These are phyloP conservation scores for Strigops habroptila DNA, from an alignment of 2,113 vertebrate genomes.

Conservation along the genomic window DNA sequence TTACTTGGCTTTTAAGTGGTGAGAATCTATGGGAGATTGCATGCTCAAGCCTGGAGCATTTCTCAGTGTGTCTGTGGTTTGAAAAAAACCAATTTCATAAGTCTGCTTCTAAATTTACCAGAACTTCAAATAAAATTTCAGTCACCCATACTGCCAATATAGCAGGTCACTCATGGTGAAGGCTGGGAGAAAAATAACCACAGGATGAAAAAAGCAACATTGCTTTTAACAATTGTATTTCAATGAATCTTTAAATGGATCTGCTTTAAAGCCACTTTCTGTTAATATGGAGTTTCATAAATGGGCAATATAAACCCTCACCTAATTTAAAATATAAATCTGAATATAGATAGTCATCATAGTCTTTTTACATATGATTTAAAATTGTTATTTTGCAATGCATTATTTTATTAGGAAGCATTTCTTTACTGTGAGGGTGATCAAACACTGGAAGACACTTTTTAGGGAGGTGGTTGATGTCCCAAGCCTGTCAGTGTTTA, in stretches of 20 bases:
- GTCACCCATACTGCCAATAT: not conserved
- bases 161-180: not conserved
- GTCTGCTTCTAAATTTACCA: not conserved
- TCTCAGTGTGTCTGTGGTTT: not conserved
- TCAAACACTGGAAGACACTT: not conserved
- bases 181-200: not conserved
- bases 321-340: not conserved
- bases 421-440: not conserved
- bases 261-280: not conserved
- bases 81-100: not conserved
- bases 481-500: not conserved
- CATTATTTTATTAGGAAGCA: not conserved
- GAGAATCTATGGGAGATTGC: not conserved
- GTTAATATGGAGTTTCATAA: not conserved
- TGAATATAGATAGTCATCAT: not conserved
- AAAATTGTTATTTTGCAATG: not conserved
- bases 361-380: not conserved
- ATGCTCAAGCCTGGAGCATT: not conserved
- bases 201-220: not conserved
- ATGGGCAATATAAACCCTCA: not conserved
- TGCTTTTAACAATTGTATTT: not conserved
- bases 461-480: accelerated
- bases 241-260: not conserved
- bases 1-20: not conserved
- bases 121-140: not conserved